Evolutionary conservation across 2,888 invertebrate genomes (phyloP), one percentile per base, ranked within the genome.

Genomic region (Horisme vitalbata): DNA sequence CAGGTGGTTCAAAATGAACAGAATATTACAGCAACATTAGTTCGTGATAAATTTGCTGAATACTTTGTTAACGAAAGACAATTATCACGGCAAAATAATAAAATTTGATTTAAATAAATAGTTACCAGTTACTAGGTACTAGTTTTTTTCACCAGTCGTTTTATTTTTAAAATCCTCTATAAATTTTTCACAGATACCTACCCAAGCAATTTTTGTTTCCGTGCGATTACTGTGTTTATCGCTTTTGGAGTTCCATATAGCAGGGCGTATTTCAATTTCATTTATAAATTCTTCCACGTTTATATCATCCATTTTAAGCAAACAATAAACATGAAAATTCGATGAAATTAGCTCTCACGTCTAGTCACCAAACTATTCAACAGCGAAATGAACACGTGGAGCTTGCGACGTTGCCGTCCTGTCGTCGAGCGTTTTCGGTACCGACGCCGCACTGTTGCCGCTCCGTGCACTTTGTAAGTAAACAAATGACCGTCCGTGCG

Each of bases 401-500:
- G 27, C 18, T 30, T 27, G 18, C 28, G 21, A n/a, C 30, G 39
- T 21, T 21, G 32, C n/a, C n/a, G n/a, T 32, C 18, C 43, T 43
- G 35, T 35, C 20, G 35, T 43, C 43, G 43, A 35, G 30, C 35
- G 34, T 35, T 43, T 31, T 5, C 43, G 36, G 43, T 43, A 43
- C 43, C 30, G 43, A 28, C 35, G 43, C 35, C 43, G 30, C 43
- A 36, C 43, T 43, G 43, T 43, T 43, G 35, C 36, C 43, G 35
- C 43, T 21, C 30, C 35, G 23, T 10, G 35, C 35, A 10, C 10
- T 48, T 38, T 49, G 38, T 49, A 35, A 44, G 48, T 39, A 44
- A 44, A 49, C n/a, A 24, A 49, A 43, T 15, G 41, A 41, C 21
- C 48, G 41, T 20, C 26, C 41, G 41, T 41, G 34, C 43, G 43